Conservation (phyloP, 2,888 invertebrate species). For the Rhingia rostrata region DNA sequence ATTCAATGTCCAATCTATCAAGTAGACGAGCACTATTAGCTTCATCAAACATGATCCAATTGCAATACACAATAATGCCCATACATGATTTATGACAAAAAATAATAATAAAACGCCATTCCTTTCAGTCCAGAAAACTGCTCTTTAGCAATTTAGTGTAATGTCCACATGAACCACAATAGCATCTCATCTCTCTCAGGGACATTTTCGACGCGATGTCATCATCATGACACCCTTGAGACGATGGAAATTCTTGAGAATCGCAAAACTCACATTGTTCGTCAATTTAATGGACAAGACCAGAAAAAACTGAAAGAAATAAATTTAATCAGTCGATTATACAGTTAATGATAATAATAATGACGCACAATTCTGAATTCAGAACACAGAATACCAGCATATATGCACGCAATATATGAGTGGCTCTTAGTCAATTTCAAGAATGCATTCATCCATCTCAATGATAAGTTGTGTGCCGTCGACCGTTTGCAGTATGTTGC, state of each 20-base stretch:
- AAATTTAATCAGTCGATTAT: constrained; percentile 71
- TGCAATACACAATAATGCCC: background rate
- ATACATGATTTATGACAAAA: constrained; percentile 5
- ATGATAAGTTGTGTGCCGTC: constrained; percentile 45
- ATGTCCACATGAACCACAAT: constrained; percentile 22
- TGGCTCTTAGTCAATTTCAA: constrained; percentile 70
- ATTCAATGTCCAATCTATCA: too few relatives aligned
- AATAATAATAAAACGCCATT: constrained; percentile 1
- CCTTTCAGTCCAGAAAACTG: background rate
- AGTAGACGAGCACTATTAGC: too few relatives aligned
- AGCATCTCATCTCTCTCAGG: constrained; percentile 23
- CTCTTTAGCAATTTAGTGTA: constrained; percentile 7
- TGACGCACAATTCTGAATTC: constrained; percentile 28
- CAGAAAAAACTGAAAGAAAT: constrained; percentile 42
- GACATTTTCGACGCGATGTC: constrained; percentile 26
- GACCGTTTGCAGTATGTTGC: constrained; percentile 9
- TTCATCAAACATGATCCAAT: too few relatives aligned
- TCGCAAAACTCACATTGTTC: constrained; percentile 54
- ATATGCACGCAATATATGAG: constrained; percentile 42
- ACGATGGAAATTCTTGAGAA: constrained; percentile 67
- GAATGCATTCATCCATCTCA: constrained; percentile 70
- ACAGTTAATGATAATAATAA: constrained; percentile 67
- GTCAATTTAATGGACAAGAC: constrained; percentile 56
- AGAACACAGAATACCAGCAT: background rate
- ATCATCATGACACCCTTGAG: constrained; percentile 71